Percentiles rank a stretch among this genome's conserved stretches.
phyloP scores from a whole-genome alignment of 2,113 vertebrate genomes.

The Petroica traversi region DNA sequence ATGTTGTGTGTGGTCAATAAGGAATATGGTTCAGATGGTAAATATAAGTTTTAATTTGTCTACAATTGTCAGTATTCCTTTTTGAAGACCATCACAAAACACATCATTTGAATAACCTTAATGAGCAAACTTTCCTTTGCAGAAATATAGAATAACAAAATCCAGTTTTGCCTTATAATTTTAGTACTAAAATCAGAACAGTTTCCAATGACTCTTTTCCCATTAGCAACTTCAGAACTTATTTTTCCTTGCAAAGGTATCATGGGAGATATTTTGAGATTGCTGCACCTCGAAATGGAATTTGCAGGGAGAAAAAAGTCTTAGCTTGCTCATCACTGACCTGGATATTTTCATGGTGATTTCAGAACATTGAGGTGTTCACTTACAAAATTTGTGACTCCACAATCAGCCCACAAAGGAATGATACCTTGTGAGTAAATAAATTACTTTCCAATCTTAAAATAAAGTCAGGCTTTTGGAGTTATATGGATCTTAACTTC shows the following conservation, averaged over 20 bases:
- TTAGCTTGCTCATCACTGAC: conserved; percentile 31
- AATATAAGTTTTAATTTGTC: not conserved
- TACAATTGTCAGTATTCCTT: not conserved
- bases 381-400: not conserved
- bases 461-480: conserved; percentile 48
- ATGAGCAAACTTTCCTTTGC: not conserved
- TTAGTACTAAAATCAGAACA: not conserved
- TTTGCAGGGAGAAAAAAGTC: not conserved
- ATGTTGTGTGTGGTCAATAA: not conserved
- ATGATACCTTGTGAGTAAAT: conserved; percentile 2
- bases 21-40: not conserved
- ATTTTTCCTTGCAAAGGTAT: not conserved
- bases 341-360: conserved; percentile 27
- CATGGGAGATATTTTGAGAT: not conserved
- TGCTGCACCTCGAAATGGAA: conserved; percentile 32
- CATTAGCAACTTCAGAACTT: not conserved
- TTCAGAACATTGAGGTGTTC: conserved; percentile 7
- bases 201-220: not conserved
- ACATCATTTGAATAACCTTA: not conserved
- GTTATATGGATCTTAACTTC: not conserved
- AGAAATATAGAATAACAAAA: not conserved
- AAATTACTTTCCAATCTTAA: conserved; percentile 41
- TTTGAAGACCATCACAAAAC: not conserved
- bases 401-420: not conserved
- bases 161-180: conserved; percentile 22